These are phyloP conservation scores for Drosophila bipectinata DNA, from an alignment of 1,140 invertebrate species.

Conservation along the genomic window DNA sequence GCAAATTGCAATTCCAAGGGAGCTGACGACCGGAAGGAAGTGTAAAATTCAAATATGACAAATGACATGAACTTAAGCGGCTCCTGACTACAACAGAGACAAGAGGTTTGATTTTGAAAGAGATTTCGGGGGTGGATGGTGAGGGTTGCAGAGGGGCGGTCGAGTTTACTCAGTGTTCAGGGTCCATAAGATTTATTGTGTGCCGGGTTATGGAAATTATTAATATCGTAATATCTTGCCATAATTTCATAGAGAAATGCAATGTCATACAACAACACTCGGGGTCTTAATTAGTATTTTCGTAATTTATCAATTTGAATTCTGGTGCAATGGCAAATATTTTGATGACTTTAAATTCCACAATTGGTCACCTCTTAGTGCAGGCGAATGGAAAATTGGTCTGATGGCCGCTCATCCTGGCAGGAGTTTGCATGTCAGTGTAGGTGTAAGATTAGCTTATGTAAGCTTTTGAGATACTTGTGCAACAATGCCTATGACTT, in stretches of 20 bases:
- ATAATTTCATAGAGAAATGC: constrained; percentile 50
- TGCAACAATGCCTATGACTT: constrained; percentile 4
- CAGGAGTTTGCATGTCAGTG: background rate
- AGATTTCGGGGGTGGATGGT: background rate
- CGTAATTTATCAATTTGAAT: constrained; percentile 79
- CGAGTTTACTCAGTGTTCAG: constrained; percentile 9
- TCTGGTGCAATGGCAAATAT: constrained; percentile 56
- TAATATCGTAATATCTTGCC: constrained; percentile 78
- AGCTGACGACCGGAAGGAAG: constrained; percentile 77
- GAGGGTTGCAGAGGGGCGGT: background rate
- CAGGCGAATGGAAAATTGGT: constrained; percentile 1
- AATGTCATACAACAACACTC: constrained; percentile 11
- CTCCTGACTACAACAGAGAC: constrained; percentile 23
- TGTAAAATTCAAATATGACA: constrained; percentile 83
- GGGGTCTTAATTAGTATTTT: constrained; percentile 76
- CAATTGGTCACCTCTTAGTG: constrained; percentile 6
- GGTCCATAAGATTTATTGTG: constrained; percentile 68
- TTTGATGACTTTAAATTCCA: constrained; percentile 38
- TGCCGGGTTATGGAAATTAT: constrained; percentile 73
- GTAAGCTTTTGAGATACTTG: constrained; percentile 16
- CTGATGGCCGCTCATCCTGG: background rate
- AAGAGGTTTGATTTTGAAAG: constrained; percentile 1
- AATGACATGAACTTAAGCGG: constrained; percentile 82
- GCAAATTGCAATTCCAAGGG: constrained; percentile 74
- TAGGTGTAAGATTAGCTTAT: constrained; percentile 12